These are phyloP conservation scores for Hirtodrosophila duncani DNA, from an alignment of 2,888 invertebrate genomes.

Conservation along the genomic window DNA sequence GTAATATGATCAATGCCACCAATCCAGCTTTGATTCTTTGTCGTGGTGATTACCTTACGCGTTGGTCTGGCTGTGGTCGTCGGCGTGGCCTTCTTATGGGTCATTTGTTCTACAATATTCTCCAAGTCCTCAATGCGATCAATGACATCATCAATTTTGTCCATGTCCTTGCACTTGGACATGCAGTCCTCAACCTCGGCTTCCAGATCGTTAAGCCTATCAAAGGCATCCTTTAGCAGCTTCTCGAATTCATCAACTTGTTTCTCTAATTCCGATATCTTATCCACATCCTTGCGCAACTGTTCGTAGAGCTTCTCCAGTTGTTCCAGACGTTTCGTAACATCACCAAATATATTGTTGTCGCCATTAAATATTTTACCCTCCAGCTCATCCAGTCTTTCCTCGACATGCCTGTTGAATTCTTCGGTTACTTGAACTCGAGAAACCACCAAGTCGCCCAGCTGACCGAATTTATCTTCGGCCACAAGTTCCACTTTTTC, in stretches of 20 bases:
- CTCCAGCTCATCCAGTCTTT: not conserved
- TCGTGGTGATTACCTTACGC: no score
- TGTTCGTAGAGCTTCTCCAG: conserved; percentile 3
- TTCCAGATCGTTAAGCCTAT: not conserved
- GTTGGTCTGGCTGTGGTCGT: not conserved
- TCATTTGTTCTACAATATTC: no score
- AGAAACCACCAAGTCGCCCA: not conserved
- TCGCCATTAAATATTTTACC: not conserved
- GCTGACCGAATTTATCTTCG: not conserved
- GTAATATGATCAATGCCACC: conserved; percentile 1
- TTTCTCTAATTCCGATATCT: not conserved
- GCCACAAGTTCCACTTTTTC: not conserved
- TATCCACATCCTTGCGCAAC: not conserved
- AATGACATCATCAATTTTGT: conserved; percentile 29
- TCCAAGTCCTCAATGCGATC: conserved; percentile 32
- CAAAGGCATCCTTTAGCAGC: not conserved
- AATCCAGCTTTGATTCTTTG: not conserved
- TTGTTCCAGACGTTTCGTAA: not conserved
- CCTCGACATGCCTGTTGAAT: not conserved
- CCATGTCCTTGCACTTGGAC: conserved; percentile 7
- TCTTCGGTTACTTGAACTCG: not conserved
- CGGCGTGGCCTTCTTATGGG: no score
- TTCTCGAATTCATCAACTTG: not conserved
- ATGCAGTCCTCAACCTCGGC: conserved; percentile 4
- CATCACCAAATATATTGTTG: not conserved